Percentiles rank a stretch among this genome's conserved stretches.
phyloP scores from a whole-genome alignment of 2,797 vertebrate genomes.

The Rhynchotus rufescens region DNA sequence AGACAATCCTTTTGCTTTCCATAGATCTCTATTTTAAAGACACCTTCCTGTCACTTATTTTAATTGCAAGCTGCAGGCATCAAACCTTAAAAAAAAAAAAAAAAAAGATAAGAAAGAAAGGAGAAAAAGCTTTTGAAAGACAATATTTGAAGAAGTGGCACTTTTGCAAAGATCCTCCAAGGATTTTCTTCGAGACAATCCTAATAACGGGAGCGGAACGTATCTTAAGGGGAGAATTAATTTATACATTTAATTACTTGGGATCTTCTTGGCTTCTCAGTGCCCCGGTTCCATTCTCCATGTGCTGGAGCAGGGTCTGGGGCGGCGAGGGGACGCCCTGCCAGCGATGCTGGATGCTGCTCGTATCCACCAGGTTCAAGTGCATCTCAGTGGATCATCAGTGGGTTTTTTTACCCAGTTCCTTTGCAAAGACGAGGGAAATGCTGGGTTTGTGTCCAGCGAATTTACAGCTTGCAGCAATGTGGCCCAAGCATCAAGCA shows the following conservation, averaged over 20 bases:
- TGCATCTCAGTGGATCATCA: background rate
- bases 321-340: background rate
- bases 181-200: slow-evolving; percentile 66
- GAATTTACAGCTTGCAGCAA: background rate
- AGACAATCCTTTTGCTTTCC: slow-evolving; percentile 82
- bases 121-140: background rate
- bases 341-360: background rate
- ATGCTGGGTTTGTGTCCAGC: rapidly evolving
- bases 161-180: slow-evolving; percentile 69
- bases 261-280: slow-evolving; percentile 73
- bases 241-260: slow-evolving; percentile 85
- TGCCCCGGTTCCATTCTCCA: slow-evolving; percentile 45
- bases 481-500: background rate
- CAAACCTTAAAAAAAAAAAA: background rate
- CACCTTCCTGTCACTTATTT: slow-evolving; percentile 79
- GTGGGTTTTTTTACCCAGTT: background rate
- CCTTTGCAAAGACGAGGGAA: rapidly evolving
- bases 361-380: background rate
- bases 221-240: slow-evolving; percentile 84
- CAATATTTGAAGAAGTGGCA: slow-evolving; percentile 51
- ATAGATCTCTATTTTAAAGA: slow-evolving; percentile 84
- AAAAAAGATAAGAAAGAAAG: background rate
- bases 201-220: slow-evolving; percentile 78
- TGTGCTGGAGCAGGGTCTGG: background rate
- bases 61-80: slow-evolving; percentile 82